phyloP scores from a whole-genome alignment of 2,888 invertebrate species.

The Cryptops parisi region DNA sequence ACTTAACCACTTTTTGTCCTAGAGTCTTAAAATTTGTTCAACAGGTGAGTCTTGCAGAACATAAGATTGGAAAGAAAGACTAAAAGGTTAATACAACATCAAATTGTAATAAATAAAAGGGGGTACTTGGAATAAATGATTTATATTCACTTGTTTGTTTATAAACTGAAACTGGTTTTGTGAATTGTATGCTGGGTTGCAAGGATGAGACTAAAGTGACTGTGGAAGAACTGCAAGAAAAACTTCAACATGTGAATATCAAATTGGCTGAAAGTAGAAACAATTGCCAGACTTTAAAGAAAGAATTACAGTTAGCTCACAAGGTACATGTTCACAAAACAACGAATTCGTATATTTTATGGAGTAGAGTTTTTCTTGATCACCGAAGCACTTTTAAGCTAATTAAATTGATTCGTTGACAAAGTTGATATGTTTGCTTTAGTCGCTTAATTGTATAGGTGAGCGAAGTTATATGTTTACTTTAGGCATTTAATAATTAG shows the following conservation, averaged over 20 bases:
- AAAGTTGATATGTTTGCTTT: too few species aligned
- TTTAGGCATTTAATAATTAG: neutral
- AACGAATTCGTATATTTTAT: too few species aligned
- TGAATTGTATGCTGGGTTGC: too few species aligned
- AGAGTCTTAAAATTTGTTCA: too few species aligned
- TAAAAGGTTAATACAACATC: neutral
- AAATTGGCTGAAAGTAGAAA: conserved; percentile 7
- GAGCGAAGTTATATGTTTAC: too few species aligned
- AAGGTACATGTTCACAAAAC: conserved; percentile 8
- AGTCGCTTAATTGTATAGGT: too few species aligned
- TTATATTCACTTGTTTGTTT: neutral
- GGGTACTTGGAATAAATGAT: neutral
- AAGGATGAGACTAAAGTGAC: neutral
- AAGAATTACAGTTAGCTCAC: conserved; percentile 8
- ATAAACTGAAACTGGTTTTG: too few species aligned
- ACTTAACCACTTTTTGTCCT: too few species aligned
- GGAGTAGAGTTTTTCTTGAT: too few species aligned
- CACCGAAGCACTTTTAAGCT: too few species aligned
- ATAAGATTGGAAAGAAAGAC: neutral
- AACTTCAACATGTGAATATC: conserved; percentile 1
- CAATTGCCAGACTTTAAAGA: conserved; percentile 7
- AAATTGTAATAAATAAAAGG: neutral
- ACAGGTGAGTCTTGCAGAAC: too few species aligned
- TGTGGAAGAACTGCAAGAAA: conserved; percentile 4
- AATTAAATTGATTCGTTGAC: too few species aligned